These are phyloP conservation scores for Gambusia holbrooki DNA, from an alignment of 2,113 vertebrate genomes.

Conservation along the genomic window DNA sequence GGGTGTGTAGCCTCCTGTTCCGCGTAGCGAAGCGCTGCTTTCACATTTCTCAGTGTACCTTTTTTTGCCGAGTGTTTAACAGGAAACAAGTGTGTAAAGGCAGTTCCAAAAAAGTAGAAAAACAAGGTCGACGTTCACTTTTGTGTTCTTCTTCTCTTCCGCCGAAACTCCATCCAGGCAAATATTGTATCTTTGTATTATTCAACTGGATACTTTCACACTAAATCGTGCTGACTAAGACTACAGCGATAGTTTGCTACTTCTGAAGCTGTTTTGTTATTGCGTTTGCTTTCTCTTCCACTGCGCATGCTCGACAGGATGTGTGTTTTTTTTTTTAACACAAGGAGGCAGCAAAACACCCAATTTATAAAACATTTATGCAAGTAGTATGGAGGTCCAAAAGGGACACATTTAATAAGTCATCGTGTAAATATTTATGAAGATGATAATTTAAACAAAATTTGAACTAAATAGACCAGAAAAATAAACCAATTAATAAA, in stretches of 20 bases:
- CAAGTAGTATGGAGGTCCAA: background rate
- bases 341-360: constrained; percentile 58
- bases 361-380: background rate
- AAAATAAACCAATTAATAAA: background rate
- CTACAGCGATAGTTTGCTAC: constrained; percentile 17
- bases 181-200: background rate
- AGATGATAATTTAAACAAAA: background rate
- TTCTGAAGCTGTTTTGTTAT: constrained; percentile 2
- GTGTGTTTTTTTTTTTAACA: constrained; percentile 27
- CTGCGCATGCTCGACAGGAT: constrained; percentile 52
- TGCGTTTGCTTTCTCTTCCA: constrained; percentile 30
- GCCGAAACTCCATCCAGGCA: background rate
- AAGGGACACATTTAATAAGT: background rate
- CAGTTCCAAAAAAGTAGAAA: constrained; percentile 31
- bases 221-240: too few relatives aligned
- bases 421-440: background rate
- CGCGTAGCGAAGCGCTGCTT: background rate
- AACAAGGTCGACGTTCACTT: constrained; percentile 16
- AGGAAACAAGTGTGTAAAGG: constrained; percentile 62
- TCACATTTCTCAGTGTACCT: background rate
- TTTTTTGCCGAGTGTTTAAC: background rate
- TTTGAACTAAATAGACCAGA: background rate
- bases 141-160: constrained; percentile 1
- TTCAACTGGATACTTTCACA: background rate
- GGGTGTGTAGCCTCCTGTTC: constrained; percentile 21